Evolutionary conservation across 2,888 invertebrate genomes (phyloP).

Genomic region (Linnaemya tessellans): DNA sequence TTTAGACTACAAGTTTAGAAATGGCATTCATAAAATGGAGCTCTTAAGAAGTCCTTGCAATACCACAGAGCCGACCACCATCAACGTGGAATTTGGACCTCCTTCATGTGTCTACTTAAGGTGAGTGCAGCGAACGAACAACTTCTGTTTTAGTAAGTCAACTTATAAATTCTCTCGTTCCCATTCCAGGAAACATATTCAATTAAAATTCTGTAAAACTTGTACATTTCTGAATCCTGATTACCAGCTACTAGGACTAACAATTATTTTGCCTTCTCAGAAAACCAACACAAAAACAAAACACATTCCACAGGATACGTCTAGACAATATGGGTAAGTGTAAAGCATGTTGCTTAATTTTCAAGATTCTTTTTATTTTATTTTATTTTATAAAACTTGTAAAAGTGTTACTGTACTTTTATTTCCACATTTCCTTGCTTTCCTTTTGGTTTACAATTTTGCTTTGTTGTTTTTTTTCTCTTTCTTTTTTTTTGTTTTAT

Average conservation of each 20-base stretch:
- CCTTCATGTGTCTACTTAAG: not conserved
- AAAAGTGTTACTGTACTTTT: conserved; percentile 58
- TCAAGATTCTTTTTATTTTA: not conserved
- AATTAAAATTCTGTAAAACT: not conserved
- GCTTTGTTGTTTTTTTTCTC: not conserved
- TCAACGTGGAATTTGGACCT: not conserved
- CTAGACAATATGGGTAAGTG: conserved; percentile 54
- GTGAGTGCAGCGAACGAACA: not conserved
- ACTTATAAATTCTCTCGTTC: not conserved
- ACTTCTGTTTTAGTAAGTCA: not conserved
- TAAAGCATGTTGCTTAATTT: conserved; percentile 33
- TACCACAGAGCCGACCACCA: not conserved
- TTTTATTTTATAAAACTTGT: conserved; percentile 39
- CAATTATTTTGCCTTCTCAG: not conserved
- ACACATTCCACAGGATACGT: conserved; percentile 19
- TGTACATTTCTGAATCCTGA: conserved; percentile 7
- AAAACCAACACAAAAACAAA: not conserved
- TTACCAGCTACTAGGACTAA: conserved; percentile 39
- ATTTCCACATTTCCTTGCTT: not conserved
- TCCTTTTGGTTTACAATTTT: not conserved
- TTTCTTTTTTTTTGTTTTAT: not conserved
- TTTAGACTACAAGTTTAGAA: too few relatives aligned
- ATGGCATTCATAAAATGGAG: not conserved
- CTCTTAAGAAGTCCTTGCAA: not conserved
- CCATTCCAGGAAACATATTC: conserved; percentile 10